Percentiles rank a stretch among this genome's conserved stretches.
Conservation (phyloP, 2,113 vertebrate species). For the Hydrolagus affinis region DNA sequence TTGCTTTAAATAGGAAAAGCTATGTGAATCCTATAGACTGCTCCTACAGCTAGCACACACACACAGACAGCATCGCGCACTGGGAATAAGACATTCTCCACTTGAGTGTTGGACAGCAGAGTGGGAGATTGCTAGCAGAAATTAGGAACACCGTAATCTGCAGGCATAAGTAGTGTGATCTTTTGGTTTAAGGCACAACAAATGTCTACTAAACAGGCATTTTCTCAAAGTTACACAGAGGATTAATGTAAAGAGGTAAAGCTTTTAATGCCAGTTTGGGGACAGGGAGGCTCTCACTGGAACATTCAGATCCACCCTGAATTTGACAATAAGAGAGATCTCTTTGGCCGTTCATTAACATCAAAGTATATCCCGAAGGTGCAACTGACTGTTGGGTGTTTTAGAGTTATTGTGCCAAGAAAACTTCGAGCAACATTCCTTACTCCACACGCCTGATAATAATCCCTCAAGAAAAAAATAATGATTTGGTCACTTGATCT, state of each 20-base stretch:
- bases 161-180: neutral
- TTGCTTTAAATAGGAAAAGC: neutral
- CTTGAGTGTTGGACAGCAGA: neutral
- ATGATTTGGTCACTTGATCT: no score
- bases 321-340: no score
- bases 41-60: neutral
- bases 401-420: no score
- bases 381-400: no score
- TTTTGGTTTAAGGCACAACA: neutral
- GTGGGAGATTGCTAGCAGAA: neutral
- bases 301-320: neutral
- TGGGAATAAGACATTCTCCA: no score
- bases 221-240: neutral
- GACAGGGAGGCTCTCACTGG: neutral
- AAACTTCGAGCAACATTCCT: no score
- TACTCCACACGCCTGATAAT: no score
- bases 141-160: neutral
- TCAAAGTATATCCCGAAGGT: no score
- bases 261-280: neutral
- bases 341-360: no score
- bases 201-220: neutral
- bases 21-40: neutral
- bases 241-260: neutral
- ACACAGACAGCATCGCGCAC: neutral
- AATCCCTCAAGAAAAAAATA: no score